Conservation (phyloP, 2,888 invertebrate genomes). For the Penaeus monodon region DNA sequence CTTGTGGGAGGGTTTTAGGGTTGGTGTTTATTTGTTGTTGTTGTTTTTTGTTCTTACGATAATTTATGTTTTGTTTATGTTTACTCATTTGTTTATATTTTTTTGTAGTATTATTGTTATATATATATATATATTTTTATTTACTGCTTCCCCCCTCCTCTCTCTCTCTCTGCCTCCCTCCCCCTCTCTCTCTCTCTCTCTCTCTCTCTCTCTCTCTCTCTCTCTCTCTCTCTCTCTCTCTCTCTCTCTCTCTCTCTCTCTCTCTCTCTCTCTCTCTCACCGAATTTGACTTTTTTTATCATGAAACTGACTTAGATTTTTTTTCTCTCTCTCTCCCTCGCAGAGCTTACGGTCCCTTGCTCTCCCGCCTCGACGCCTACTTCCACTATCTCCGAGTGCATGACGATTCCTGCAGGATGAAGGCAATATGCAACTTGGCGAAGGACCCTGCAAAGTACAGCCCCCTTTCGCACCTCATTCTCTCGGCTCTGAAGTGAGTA, state of each 20-base stretch:
- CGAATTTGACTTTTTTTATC: too few relatives aligned
- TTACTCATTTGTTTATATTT: too few relatives aligned
- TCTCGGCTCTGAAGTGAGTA: slow-evolving; percentile 56
- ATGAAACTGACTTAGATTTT: too few relatives aligned
- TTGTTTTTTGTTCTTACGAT: too few relatives aligned
- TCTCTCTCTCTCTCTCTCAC: not conserved
- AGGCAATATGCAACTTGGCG: slow-evolving; percentile 45
- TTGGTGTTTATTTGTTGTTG: too few relatives aligned
- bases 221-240: too few relatives aligned
- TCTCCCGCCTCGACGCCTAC: slow-evolving; percentile 56
- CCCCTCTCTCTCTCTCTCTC: not conserved
- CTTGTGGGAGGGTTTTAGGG: too few relatives aligned
- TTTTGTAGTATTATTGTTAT: too few relatives aligned
- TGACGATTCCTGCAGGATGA: slow-evolving; percentile 46
- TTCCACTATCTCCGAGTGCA: slow-evolving; percentile 45
- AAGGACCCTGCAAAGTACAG: slow-evolving; percentile 15
- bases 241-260: not conserved
- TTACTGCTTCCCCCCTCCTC: too few relatives aligned
- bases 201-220: not conserved
- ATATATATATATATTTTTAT: too few relatives aligned
- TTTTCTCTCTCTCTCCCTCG: not conserved
- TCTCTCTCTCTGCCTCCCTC: not conserved
- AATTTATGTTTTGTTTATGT: too few relatives aligned
- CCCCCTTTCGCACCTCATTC: slow-evolving; percentile 47
- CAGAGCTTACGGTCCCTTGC: slow-evolving; percentile 28